Percentiles rank a stretch among this genome's conserved stretches.
phyloP scores from a whole-genome alignment of 2,113 vertebrate species.

The Campylomormyrus tamandua region DNA sequence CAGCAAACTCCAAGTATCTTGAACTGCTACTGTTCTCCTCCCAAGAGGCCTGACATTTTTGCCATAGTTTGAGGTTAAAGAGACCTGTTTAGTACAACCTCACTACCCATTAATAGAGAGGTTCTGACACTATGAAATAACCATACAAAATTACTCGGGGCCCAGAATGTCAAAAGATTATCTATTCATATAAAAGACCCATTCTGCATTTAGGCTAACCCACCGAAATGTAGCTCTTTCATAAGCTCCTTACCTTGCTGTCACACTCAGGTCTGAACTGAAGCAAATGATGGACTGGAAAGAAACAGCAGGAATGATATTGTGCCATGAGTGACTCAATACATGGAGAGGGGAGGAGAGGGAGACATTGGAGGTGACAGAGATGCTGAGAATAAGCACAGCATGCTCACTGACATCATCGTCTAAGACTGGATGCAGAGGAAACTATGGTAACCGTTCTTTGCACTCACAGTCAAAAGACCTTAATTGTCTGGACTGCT shows the following conservation, averaged over 20 bases:
- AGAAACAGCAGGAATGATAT: constrained; percentile 28
- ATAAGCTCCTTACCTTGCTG: constrained; percentile 23
- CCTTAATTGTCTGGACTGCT: constrained; percentile 76
- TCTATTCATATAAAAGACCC: constrained; percentile 7
- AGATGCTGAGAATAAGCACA: constrained; percentile 57
- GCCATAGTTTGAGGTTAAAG: background rate
- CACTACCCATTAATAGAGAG: constrained; percentile 4
- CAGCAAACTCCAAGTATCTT: background rate
- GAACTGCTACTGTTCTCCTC: background rate
- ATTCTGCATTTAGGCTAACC: background rate
- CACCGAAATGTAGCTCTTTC: background rate
- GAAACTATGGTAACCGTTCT: constrained; percentile 74
- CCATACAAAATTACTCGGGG: background rate
- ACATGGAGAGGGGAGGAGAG: constrained; percentile 5
- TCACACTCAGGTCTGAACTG: constrained; percentile 17
- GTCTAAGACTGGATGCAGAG: constrained; percentile 57
- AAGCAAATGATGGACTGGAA: constrained; percentile 9
- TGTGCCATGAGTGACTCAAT: constrained; percentile 55
- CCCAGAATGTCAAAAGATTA: background rate
- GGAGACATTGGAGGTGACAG: constrained; percentile 36
- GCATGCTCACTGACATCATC: constrained; percentile 68
- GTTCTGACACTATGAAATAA: background rate
- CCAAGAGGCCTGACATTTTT: background rate
- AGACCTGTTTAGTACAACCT: background rate
- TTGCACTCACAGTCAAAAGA: constrained; percentile 58